Conservation (phyloP, 2,113 vertebrate species). For the Heterochromis multidens region DNA sequence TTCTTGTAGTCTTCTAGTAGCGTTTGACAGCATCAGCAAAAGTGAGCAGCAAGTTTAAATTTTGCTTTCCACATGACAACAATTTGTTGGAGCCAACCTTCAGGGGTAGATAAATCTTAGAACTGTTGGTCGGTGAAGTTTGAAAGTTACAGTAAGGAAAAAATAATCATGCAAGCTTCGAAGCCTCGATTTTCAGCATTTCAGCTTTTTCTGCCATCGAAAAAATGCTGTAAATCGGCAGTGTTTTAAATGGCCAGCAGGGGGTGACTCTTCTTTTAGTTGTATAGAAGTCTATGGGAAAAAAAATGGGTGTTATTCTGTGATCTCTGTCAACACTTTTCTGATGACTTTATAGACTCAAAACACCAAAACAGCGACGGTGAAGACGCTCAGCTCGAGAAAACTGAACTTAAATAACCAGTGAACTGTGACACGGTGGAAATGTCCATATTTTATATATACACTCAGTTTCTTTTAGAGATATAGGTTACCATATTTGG, state of each 20-base stretch:
- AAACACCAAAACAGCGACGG: too few relatives aligned
- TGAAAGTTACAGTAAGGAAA: background rate
- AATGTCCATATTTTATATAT: too few relatives aligned
- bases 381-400: too few relatives aligned
- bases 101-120: background rate
- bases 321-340: background rate
- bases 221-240: background rate
- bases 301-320: background rate
- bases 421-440: too few relatives aligned
- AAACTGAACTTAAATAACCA: too few relatives aligned
- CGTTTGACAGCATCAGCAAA: background rate
- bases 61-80: background rate
- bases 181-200: background rate
- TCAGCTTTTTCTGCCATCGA: background rate
- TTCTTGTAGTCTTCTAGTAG: background rate
- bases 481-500: too few relatives aligned
- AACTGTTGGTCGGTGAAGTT: background rate
- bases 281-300: background rate
- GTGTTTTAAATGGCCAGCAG: background rate
- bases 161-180: background rate
- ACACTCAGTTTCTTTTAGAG: too few relatives aligned
- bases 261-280: background rate
- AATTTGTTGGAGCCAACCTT: background rate
- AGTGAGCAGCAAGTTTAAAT: background rate
- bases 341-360: too few relatives aligned